Percentiles rank a stretch among this genome's conserved stretches.
phyloP scores from a whole-genome alignment of 1,140 invertebrate genomes.

The Drosophila melanica region DNA sequence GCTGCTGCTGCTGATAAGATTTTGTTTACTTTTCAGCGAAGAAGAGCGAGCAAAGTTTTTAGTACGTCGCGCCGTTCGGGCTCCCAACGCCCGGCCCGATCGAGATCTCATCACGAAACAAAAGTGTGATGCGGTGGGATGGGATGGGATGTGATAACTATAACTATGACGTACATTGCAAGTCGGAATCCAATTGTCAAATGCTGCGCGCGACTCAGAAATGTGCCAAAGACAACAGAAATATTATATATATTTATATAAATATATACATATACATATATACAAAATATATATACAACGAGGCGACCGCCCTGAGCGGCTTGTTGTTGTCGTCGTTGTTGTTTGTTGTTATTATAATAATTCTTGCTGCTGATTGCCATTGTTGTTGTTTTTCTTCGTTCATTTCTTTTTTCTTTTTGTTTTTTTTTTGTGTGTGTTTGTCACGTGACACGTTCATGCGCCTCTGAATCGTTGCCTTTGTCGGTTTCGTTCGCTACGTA shows the following conservation, averaged over 20 bases:
- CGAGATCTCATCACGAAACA: constrained; percentile 33
- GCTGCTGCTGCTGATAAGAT: constrained; percentile 47
- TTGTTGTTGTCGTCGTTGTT: constrained; percentile 3
- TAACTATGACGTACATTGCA: constrained; percentile 28
- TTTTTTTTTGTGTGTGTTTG: constrained; percentile 5
- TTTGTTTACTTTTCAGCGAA: constrained; percentile 49
- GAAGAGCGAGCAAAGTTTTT: constrained; percentile 12
- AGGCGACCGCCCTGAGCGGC: constrained; percentile 6
- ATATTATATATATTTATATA: constrained; percentile 17
- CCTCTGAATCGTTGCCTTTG: constrained; percentile 6
- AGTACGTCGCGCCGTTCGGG: background rate
- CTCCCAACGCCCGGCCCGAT: constrained; percentile 10
- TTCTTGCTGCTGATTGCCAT: constrained; percentile 24
- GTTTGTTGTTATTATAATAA: constrained; percentile 15
- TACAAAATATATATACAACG: constrained; percentile 33
- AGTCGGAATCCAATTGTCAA: constrained; percentile 40
- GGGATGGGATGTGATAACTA: constrained; percentile 28
- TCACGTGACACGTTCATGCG: constrained; percentile 36
- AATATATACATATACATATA: constrained; percentile 5
- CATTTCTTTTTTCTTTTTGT: background rate
- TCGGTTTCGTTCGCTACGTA: background rate
- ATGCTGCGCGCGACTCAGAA: constrained; percentile 41
- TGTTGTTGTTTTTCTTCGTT: constrained; percentile 13
- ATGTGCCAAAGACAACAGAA: constrained; percentile 19
- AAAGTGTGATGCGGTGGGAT: constrained; percentile 16